Evolutionary conservation across 1,140 invertebrate genomes (phyloP).

Genomic region (Bombus confusus): DNA sequence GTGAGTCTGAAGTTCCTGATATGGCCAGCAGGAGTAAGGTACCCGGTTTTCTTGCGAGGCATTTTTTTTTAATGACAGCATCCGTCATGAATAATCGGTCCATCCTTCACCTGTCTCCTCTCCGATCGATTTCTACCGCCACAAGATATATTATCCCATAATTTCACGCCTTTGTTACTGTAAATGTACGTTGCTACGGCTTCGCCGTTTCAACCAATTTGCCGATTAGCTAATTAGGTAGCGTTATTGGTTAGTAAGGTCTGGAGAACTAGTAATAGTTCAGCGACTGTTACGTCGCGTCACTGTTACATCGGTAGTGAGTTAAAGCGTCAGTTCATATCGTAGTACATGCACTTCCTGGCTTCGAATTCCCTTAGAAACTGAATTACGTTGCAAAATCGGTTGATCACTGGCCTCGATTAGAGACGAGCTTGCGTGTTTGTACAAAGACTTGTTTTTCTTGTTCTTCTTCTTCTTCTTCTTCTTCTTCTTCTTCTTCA

Average conservation of each 20-base stretch:
- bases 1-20: slow-evolving; percentile 7
- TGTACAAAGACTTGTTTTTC: too few relatives aligned
- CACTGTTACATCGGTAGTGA: too few relatives aligned
- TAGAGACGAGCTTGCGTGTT: too few relatives aligned
- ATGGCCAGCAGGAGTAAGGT: background rate
- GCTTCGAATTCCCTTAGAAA: too few relatives aligned
- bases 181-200: background rate
- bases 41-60: background rate
- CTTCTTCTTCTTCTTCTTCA: too few relatives aligned
- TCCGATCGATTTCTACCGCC: background rate
- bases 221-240: background rate
- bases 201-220: too few relatives aligned
- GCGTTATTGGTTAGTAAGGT: background rate
- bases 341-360: too few relatives aligned
- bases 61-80: background rate
- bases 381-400: too few relatives aligned
- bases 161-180: background rate
- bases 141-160: background rate
- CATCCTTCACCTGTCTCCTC: background rate
- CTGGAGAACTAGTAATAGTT: background rate
- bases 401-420: too few relatives aligned
- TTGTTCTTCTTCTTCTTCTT: too few relatives aligned
- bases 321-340: too few relatives aligned
- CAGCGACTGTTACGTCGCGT: too few relatives aligned
- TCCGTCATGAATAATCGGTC: slow-evolving; percentile 4